Evolutionary conservation across 2,797 vertebrate species (phyloP).

Genomic region (Perdix hodgsoniae): DNA sequence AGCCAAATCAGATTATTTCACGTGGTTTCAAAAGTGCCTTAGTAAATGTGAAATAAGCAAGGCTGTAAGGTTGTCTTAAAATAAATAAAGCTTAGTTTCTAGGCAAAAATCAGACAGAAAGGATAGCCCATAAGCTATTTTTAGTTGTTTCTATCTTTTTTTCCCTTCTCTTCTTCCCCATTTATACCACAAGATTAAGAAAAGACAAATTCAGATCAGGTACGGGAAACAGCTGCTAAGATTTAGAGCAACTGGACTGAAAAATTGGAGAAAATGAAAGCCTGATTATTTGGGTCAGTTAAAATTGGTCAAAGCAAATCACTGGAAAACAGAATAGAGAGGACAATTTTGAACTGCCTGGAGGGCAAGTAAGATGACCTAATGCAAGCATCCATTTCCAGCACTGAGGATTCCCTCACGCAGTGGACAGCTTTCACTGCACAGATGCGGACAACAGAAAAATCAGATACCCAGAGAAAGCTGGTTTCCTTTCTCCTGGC

Average conservation of each 20-base stretch:
- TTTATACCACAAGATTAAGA: neutral
- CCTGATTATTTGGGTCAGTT: slow-evolving; percentile 35
- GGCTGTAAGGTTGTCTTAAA: neutral
- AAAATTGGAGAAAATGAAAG: neutral
- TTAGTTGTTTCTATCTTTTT: neutral
- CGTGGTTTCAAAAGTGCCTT: neutral
- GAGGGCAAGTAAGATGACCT: slow-evolving; percentile 1
- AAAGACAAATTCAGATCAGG: neutral
- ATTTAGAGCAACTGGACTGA: neutral
- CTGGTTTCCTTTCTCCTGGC: neutral
- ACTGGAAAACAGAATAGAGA: slow-evolving; percentile 6
- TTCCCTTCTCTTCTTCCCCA: accelerated
- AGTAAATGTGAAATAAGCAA: neutral
- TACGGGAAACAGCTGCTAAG: neutral
- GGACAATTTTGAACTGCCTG: neutral
- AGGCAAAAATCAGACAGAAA: neutral
- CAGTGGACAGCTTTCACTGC: neutral
- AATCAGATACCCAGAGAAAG: neutral
- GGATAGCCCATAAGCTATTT: neutral
- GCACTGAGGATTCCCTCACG: neutral
- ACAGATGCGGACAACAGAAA: neutral
- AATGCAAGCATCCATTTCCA: neutral
- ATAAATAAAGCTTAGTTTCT: neutral
- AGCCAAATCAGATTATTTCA: neutral
- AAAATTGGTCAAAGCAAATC: slow-evolving; percentile 38